Base-by-base conservation (phyloP, 2,797 vertebrate species). In the Pristis pectinata region DNA sequence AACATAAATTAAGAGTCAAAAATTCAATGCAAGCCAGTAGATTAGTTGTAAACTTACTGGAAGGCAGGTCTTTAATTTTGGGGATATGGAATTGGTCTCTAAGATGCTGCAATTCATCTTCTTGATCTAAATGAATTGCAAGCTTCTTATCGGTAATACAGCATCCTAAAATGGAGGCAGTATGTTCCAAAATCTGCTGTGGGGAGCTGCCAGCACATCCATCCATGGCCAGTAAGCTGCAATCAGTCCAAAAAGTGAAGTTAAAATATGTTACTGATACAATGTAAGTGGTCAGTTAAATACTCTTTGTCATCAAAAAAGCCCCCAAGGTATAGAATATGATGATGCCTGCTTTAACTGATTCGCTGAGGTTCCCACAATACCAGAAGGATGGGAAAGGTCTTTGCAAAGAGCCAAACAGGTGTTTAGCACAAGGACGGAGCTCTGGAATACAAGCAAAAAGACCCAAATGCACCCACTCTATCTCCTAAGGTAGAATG, bases 31-130 rank as follows among this genome's bases (percentile, higher is more conserved):
- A 70, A 93, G 30, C 15, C 30, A 53, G 74, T 34, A 76, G 30
- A 74, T 53, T 30, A n/a, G 1, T 19, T 53, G 41, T 19, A 53
- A 94, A 94, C 98, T 98, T 96, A 99, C 99, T 97, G 56, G 96
- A 95, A 95, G 98, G 98, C 72, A 99, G 96, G 95, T 99, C 97
- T 56, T 96, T 96, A 13, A 97, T 96, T 97, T 97, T 98, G 0
- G 99, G 99, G 77, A 99, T 61, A 64, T 95, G 95, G 96, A 99
- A 99, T 70, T 96, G 87, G 22, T 97, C 96, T 15, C 97, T 97
- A 91, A 99, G 96, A 64, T 97, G 97, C 34, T 95, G 96, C 94
- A 99, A 97, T 2, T 96, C 94, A 95, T 99, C 99, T 2, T 97
- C 96, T 82, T 97, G 41, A 95, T 99, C 99, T 0, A 99, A 97